Evolutionary conservation across 2,113 vertebrate genomes (phyloP), one percentile per base, ranked within the genome.

Genomic region (Galemys pyrenaicus): DNA sequence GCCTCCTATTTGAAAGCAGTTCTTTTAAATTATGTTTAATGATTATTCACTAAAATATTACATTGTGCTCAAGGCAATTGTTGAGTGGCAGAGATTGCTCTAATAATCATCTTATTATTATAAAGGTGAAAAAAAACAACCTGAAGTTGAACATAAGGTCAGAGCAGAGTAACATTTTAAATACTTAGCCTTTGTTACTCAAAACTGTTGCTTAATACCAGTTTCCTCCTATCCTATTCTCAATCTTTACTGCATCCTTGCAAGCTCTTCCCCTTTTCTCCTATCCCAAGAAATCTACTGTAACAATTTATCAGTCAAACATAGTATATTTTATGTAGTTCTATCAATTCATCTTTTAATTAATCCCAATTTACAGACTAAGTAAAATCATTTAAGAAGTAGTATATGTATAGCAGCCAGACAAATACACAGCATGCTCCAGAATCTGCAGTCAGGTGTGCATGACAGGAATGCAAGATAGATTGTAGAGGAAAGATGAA

Each of bases 331-430:
- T 58, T 89, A 70, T 92, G 92, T 96, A 30, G 67, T 75, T 44
- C 94, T 98, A 97, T 85, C 97, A 97, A 94, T 97, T 97, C 37
- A 82, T 97, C 93, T 96, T 98, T 97, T 99, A 99, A 99, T 99
- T 98, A 98, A 97, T 98, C 98, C 98, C 94, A 82, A 98, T 87
- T 56, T 96, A 97, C 95, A 79, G 93, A 37, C 83, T 85, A 77
- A 91, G 62, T 82, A 75, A 46, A 96, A 92, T 93, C 0, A 0
- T 96, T 96, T 94, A 96, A 77, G 71, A 75, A 91, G 79, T 0
- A 64, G 9, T n/a, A 13, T 22, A 9, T 0, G 0, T 35, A 77
- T 5, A 89, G 24, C 28, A 77, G 26, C 67, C 85, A 62, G 73
- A 32, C 77, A 87, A 71, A 46, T 60, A 28, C 11, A n/a, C 0